Evolutionary conservation across 2,888 invertebrate genomes (phyloP).

Genomic region (Nephrocerus scutellatus): DNA sequence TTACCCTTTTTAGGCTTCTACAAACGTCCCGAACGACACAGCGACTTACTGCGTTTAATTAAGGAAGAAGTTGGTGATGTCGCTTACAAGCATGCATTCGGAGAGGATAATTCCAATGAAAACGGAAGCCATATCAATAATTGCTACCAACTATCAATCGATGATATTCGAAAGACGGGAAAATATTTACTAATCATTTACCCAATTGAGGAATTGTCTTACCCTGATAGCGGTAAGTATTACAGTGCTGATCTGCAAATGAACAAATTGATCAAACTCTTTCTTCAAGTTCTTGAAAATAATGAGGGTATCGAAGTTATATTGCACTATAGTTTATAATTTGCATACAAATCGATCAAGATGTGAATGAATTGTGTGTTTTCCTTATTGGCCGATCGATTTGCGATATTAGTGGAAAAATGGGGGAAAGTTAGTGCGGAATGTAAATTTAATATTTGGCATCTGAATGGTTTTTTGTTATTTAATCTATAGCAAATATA

Average conservation of each 20-base stretch:
- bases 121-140: conserved; percentile 33
- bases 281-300: too few relatives aligned
- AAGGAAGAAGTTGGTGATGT: conserved; percentile 51
- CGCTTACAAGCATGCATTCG: conserved; percentile 44
- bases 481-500: too few relatives aligned
- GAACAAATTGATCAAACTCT: too few relatives aligned
- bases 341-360: too few relatives aligned
- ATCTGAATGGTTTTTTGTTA: too few relatives aligned
- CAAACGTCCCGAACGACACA: conserved; percentile 47
- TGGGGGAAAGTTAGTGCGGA: too few relatives aligned
- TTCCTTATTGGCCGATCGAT: too few relatives aligned
- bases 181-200: conserved; percentile 56
- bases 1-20: conserved; percentile 45
- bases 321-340: too few relatives aligned
- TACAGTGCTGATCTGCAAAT: background rate
- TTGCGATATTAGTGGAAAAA: too few relatives aligned
- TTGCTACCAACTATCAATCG: conserved; percentile 51
- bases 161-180: conserved; percentile 53
- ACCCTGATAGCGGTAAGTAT: conserved; percentile 48
- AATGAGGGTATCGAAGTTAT: too few relatives aligned
- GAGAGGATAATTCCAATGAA: conserved; percentile 33
- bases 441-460: too few relatives aligned
- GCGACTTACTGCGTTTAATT: conserved; percentile 50
- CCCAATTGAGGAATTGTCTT: conserved; percentile 39
- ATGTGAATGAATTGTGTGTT: too few relatives aligned